Evolutionary conservation across 2,113 vertebrate genomes (phyloP).

Genomic region (Prunella fulvescens): DNA sequence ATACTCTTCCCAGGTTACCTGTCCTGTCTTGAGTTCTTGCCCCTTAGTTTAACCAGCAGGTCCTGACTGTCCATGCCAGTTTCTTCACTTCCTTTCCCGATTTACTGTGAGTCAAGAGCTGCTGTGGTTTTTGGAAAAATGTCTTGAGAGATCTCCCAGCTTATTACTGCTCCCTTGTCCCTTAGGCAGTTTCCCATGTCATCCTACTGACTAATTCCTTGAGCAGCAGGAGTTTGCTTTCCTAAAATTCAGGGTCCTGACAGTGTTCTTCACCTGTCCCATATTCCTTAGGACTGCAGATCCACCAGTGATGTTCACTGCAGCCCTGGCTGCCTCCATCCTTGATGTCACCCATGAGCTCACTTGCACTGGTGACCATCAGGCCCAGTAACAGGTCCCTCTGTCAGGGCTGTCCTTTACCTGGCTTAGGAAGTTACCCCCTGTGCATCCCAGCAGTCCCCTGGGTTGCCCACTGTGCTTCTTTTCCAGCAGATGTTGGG

Average conservation of each 20-base stretch:
- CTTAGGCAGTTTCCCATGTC: background rate
- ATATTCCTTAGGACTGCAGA: background rate
- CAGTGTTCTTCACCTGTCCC: background rate
- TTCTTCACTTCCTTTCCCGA: background rate
- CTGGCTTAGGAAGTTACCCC: background rate
- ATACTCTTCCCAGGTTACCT: background rate
- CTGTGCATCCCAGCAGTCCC: background rate
- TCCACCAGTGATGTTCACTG: background rate
- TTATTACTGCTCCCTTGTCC: background rate
- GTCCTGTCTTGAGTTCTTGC: background rate
- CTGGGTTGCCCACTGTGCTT: background rate
- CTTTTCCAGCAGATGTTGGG: background rate
- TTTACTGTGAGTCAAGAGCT: background rate
- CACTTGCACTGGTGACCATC: background rate
- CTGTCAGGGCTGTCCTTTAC: background rate
- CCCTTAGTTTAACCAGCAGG: background rate
- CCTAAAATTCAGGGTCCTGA: background rate
- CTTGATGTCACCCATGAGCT: accelerated
- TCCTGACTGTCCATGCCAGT: background rate
- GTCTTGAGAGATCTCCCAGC: background rate
- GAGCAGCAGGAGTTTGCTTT: background rate
- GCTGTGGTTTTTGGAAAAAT: background rate
- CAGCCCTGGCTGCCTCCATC: background rate
- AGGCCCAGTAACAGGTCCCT: background rate
- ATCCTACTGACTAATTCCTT: background rate